Percentiles rank a stretch among this genome's conserved stretches.
Evolutionary conservation across 1,140 invertebrate species (phyloP).

Genomic region (Venturia canescens): DNA sequence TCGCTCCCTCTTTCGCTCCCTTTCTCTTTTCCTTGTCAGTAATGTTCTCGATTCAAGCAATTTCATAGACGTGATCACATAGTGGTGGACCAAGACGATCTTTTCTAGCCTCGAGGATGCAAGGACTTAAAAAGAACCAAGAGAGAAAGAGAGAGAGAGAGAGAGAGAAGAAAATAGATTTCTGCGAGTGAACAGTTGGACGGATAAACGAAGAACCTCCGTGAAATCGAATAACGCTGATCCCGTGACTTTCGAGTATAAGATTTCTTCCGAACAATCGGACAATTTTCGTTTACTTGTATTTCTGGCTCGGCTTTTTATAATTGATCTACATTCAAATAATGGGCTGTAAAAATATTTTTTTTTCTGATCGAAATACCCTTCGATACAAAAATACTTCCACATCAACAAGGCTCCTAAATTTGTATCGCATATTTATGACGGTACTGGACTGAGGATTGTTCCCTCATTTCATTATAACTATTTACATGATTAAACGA

Average conservation of each 20-base stretch:
- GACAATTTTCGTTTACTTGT: background rate
- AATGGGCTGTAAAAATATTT: background rate
- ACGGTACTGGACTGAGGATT: too few species aligned
- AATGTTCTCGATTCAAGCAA: slow-evolving; percentile 14
- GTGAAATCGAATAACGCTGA: slow-evolving; percentile 42
- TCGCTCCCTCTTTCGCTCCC: background rate
- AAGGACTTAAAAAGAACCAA: background rate
- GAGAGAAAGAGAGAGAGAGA: background rate
- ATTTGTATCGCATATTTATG: too few species aligned
- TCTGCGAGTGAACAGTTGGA: background rate
- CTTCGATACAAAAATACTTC: background rate
- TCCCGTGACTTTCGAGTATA: slow-evolving; percentile 11
- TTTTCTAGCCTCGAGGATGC: background rate
- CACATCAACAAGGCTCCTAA: too few species aligned
- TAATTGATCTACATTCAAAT: background rate
- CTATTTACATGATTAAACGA: too few species aligned
- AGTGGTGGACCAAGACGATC: background rate
- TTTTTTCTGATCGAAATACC: background rate
- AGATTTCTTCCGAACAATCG: slow-evolving; percentile 17
- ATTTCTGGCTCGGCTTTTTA: background rate
- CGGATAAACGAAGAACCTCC: slow-evolving; percentile 17
- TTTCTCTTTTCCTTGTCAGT: background rate
- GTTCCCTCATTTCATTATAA: too few species aligned
- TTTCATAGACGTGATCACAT: slow-evolving; percentile 22
- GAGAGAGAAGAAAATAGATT: background rate